Percentiles rank a stretch among this genome's conserved stretches.
Conservation (phyloP, 1,140 invertebrate genomes). For the Frieseomelitta varia region DNA sequence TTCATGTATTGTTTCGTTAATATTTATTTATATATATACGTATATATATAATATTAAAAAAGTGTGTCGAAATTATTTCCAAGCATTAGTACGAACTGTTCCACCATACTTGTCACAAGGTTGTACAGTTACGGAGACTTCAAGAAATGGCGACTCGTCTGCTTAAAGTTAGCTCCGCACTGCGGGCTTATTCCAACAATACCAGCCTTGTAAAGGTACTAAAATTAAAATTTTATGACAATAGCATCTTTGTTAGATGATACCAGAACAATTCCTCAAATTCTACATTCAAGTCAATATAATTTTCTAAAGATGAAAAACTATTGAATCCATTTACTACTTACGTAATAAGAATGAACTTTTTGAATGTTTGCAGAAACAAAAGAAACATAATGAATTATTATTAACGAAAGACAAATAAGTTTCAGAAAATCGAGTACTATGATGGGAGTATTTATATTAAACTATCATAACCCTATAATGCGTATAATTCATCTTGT, state of each 20-base stretch:
- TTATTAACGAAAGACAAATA: slow-evolving; percentile 2
- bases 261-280: not conserved
- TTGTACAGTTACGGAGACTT: slow-evolving; percentile 19
- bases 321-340: slow-evolving; percentile 17
- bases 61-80: not conserved
- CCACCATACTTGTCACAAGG: not conserved
- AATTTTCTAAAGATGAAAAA: not conserved
- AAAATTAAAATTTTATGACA: slow-evolving; percentile 10
- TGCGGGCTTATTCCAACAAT: slow-evolving; percentile 78
- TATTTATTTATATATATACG: not conserved
- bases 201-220: slow-evolving; percentile 76
- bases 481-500: slow-evolving; percentile 11
- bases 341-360: slow-evolving; percentile 57
- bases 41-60: not conserved
- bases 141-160: slow-evolving; percentile 81
- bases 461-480: slow-evolving; percentile 15
- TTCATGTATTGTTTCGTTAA: not conserved
- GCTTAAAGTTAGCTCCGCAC: slow-evolving; percentile 74
- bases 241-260: not conserved
- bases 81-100: not conserved
- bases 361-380: slow-evolving; percentile 6
- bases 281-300: not conserved
- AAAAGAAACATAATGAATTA: slow-evolving; percentile 3
- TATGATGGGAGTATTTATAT: not conserved
- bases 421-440: not conserved